Base-by-base conservation (phyloP, 1,140 invertebrate species). In the Augochlora pura region DNA sequence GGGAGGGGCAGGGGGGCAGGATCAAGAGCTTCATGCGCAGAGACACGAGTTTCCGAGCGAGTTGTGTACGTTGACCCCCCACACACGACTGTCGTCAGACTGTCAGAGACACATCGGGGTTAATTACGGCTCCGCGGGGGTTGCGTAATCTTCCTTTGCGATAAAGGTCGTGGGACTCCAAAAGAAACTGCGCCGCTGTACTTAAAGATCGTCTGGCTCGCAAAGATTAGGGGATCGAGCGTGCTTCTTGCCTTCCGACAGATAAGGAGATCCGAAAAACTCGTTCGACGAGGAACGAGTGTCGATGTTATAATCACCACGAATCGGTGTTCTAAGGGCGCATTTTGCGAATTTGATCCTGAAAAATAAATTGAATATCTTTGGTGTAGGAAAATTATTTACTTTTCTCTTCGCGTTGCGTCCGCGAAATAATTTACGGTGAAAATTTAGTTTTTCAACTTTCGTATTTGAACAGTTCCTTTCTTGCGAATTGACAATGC, bases 21-120 rank as follows among this genome's bases (percentile, higher is more conserved):
- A 66, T 79, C 49, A 65, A 73, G 49, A 67, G 65, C 27, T 66
- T 67, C 64, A 5, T 64, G 64, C 62, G 64, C 46, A 70, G 65
- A 81, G 66, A 52, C 65, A 60, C 69, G 79, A 74, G 74, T 73
- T 81, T 74, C 74, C 66, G 74, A 21, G 57, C 27, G 80, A 76
- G 74, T 32, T 67, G 52, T 78, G 54, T 75, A 60, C 62, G 74
- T 71, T 70, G 64, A 72, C 75, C 60, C 63, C 54, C 54, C 21
- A 25, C 54, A 73, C 52, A 14, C 69, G 42, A 18, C 70, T 84
- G 74, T 84, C 82, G 57, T 76, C 80, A 39, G 63, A 75, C 76
- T 82, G 78, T 60, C 80, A 63, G 71, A 59, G 77, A 79, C 71
- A 70, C 74, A 78, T 70, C 71, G 60, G 64, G 80, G 79, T 78